Evolutionary conservation across 2,113 vertebrate species (phyloP).

Genomic region (Nettapus auritus): DNA sequence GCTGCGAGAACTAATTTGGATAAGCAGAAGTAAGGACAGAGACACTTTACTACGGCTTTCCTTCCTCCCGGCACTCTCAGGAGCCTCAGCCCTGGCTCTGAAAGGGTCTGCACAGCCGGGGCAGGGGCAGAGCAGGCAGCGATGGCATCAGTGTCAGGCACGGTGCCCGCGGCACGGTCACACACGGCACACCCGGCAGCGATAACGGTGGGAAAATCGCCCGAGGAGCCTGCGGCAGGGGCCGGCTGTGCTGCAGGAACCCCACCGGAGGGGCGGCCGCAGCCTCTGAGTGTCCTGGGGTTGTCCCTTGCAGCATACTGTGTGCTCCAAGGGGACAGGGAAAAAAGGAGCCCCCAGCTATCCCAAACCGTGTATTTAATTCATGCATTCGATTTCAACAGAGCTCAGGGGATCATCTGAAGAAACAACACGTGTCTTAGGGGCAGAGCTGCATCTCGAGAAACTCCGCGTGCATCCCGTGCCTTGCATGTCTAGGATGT

Average conservation of each 20-base stretch:
- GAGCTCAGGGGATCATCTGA: not conserved
- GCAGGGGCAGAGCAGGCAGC: not conserved
- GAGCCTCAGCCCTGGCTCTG: not conserved
- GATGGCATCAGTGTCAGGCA: not conserved
- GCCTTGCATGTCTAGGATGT: not conserved
- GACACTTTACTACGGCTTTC: not conserved
- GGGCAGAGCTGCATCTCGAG: not conserved
- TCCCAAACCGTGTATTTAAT: not conserved
- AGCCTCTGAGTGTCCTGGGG: not conserved
- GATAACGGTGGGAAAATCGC: accelerated
- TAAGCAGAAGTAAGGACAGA: not conserved
- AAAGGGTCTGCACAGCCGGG: accelerated
- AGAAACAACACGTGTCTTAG: accelerated
- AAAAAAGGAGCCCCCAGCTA: not conserved
- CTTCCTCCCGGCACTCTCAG: accelerated
- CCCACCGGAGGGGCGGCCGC: not conserved
- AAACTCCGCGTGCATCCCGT: not conserved
- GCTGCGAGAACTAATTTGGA: not conserved
- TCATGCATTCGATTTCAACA: not conserved
- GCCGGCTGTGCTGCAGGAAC: not conserved
- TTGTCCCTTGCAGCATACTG: not conserved
- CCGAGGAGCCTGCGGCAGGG: accelerated
- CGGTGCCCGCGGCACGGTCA: accelerated
- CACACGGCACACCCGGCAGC: accelerated
- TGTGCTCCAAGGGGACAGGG: not conserved